Conservation (phyloP, 1,140 invertebrate species). For the Lepeophtheirus salmonis region DNA sequence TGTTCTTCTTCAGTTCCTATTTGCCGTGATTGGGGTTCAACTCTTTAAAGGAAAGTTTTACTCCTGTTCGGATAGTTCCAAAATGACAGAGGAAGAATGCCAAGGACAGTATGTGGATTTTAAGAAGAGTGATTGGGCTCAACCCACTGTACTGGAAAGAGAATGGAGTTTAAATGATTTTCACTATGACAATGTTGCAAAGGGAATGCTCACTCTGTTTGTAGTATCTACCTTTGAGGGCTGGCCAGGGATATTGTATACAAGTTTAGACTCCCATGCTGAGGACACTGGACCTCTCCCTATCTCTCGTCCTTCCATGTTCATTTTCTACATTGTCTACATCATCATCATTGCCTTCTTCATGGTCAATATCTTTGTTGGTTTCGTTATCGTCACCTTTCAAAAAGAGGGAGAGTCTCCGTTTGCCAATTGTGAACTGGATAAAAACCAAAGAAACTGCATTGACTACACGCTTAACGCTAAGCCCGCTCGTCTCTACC, state of each 20-base stretch:
- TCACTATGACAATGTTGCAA: slow-evolving; percentile 22
- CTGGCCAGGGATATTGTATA: slow-evolving; percentile 23
- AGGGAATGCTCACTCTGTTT: slow-evolving; percentile 20
- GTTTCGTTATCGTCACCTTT: slow-evolving; percentile 99
- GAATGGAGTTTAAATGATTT: slow-evolving; percentile 19
- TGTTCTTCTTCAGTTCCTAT: slow-evolving; percentile 98
- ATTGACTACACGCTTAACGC: slow-evolving; percentile 98
- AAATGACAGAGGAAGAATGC: slow-evolving; percentile 4
- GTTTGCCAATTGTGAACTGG: slow-evolving; percentile 97
- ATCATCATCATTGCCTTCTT: slow-evolving; percentile 99
- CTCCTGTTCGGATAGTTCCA: background rate
- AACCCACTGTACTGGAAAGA: slow-evolving; percentile 39
- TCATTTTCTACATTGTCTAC: slow-evolving; percentile 85
- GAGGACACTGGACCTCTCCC: slow-evolving; percentile 27
- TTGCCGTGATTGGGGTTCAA: slow-evolving; percentile 99
- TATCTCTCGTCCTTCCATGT: slow-evolving; percentile 12
- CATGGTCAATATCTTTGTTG: slow-evolving; percentile 99
- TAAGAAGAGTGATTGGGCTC: slow-evolving; percentile 22
- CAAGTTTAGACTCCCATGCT: slow-evolving; percentile 24
- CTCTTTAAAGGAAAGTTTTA: slow-evolving; percentile 59
- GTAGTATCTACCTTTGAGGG: slow-evolving; percentile 26
- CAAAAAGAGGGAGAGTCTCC: slow-evolving; percentile 99
- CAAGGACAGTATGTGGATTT: background rate
- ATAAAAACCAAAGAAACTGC: slow-evolving; percentile 97
- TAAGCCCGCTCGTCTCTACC: slow-evolving; percentile 86